phyloP scores from a whole-genome alignment of 1,140 invertebrate species.

The Ostrea denselamellosa region DNA sequence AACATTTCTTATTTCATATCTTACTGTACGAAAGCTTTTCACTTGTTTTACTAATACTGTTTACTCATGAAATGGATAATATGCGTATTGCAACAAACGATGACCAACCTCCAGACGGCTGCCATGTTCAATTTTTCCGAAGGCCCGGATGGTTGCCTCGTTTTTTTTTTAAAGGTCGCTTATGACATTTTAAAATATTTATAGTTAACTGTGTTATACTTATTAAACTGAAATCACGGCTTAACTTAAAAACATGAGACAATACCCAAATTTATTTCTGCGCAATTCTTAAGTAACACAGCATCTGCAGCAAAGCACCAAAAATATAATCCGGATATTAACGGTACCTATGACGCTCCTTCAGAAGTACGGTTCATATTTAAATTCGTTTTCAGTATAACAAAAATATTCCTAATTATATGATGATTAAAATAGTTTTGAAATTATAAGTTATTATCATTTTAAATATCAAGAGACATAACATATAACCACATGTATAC shows the following conservation, averaged over 20 bases:
- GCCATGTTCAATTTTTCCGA: slow-evolving; percentile 60
- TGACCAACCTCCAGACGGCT: slow-evolving; percentile 61
- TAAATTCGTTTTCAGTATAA: too few relatives aligned
- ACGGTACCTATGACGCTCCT: not conserved
- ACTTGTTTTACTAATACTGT: not conserved
- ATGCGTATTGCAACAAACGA: slow-evolving; percentile 15
- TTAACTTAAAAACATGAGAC: not conserved
- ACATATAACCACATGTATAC: too few relatives aligned
- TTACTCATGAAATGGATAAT: slow-evolving; percentile 2
- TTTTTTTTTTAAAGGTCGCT: slow-evolving; percentile 26
- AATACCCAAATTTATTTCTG: not conserved
- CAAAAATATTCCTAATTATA: too few relatives aligned
- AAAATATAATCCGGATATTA: not conserved
- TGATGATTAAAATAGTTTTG: too few relatives aligned
- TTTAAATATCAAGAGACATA: too few relatives aligned
- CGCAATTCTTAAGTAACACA: not conserved
- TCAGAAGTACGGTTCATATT: too few relatives aligned
- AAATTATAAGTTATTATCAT: too few relatives aligned
- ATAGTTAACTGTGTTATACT: not conserved
- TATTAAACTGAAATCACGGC: not conserved
- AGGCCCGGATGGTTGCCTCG: slow-evolving; percentile 58
- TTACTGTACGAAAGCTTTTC: not conserved
- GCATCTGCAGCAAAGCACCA: not conserved
- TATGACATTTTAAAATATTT: slow-evolving; percentile 24
- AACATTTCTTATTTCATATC: not conserved